Base-by-base conservation (phyloP, 2,113 vertebrate genomes). In the Nesospiza acunhae region DNA sequence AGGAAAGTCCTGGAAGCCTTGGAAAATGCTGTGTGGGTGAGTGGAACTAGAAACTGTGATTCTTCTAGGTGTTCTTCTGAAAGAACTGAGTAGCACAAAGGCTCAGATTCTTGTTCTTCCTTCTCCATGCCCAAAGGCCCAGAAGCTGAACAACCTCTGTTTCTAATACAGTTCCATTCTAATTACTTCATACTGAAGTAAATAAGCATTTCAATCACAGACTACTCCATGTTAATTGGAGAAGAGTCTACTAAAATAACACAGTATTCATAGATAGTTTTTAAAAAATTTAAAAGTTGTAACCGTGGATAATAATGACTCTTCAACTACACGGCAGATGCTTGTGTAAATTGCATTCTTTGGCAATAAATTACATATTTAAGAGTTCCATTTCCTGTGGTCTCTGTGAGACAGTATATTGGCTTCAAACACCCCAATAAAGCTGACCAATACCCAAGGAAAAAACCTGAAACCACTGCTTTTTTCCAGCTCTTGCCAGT, bases 381-480 rank as follows among this genome's bases (percentile, higher is more conserved):
- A 72, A 83, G 82, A 69, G 37, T 37, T 96, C 73, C 26, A 42
- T 94, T 96, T 96, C 69, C 52, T 83, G 30, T 89, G 22, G 28
- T 95, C 6, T 91, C 46, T 96, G 23, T 63, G 62, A 96, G 84
- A 84, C 37, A 82, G 60, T 89, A 68, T n/a, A 82, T 94, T 10
- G 62, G 78, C 66, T 87, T 96, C 82, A 89, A 82, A 79, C 15
- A 55, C 73, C 93, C 89, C 75, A 94, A 78, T 90, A 97, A 96
- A 96, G 96, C 55, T 94, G 86, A 92, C 49, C 63, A 31, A 70
- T 87, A 85, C 22, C 41, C 66, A 87, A 86, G 66, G 84, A 94
- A 74, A 73, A 73, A 70, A 20, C 18, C 16, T 83, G 47, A 94
- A 94, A 89, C 52, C 93, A 52, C 69, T 97, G 52, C 56, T 89